phyloP scores from a whole-genome alignment of 2,113 vertebrate species.

The Chitala chitala region DNA sequence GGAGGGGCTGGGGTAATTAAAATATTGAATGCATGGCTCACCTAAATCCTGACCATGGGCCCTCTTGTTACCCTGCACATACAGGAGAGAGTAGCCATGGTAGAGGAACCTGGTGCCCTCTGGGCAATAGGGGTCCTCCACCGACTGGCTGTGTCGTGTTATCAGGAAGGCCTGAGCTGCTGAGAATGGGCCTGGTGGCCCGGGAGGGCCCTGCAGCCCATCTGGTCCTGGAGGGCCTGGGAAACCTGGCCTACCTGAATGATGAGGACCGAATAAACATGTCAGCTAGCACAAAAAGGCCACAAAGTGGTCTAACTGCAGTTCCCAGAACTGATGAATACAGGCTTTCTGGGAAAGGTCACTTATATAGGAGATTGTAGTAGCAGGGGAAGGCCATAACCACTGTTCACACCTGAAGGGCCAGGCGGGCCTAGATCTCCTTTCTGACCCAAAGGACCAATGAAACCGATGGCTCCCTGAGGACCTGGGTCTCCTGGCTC shows the following conservation, averaged over 20 bases:
- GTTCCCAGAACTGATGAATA: no score
- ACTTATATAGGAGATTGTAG: no score
- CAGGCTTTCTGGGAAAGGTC: no score
- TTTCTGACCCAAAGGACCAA: constrained; percentile 77
- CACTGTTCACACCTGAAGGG: constrained; percentile 68
- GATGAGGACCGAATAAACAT: neutral
- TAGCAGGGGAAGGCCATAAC: no score
- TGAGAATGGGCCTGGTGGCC: constrained; percentile 67
- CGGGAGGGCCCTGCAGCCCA: constrained; percentile 79
- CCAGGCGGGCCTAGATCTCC: constrained; percentile 80
- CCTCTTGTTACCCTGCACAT: constrained; percentile 94
- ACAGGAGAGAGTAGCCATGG: constrained; percentile 89
- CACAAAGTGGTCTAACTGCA: neutral
- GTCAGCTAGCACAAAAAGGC: neutral
- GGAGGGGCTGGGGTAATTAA: neutral
- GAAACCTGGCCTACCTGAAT: constrained; percentile 71
- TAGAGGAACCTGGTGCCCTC: constrained; percentile 74
- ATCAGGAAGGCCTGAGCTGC: constrained; percentile 87
- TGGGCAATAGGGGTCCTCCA: constrained; percentile 77
- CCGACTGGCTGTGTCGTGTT: constrained; percentile 88
- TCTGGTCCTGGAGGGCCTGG: constrained; percentile 83
- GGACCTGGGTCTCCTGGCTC: constrained; percentile 71
- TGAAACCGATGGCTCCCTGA: constrained; percentile 82
- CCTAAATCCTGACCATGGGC: constrained; percentile 95
- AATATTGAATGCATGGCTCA: constrained; percentile 49